phyloP scores from a whole-genome alignment of 2,888 invertebrate genomes.

The Allolobophora icterica region DNA sequence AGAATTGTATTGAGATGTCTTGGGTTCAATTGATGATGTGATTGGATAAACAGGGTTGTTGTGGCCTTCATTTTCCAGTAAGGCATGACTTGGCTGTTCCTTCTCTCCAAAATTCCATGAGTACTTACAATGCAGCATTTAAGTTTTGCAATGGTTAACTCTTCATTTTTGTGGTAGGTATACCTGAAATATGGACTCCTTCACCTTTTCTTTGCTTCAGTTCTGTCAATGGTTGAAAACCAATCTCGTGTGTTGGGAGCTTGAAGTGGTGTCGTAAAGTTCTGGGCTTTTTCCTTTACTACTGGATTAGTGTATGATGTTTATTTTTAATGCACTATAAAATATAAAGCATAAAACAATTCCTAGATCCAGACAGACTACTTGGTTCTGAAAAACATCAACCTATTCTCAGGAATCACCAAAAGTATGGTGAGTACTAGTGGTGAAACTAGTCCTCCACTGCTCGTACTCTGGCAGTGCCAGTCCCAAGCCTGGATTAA shows the following conservation, averaged over 20 bases:
- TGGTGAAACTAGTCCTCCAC: background rate
- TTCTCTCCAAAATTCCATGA: background rate
- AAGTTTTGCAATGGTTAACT: too few relatives aligned
- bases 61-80: background rate
- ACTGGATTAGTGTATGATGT: background rate
- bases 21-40: background rate
- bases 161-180: too few relatives aligned
- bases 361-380: background rate
- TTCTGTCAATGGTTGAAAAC: background rate
- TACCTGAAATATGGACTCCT: too few relatives aligned
- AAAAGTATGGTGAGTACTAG: background rate
- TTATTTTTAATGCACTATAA: background rate
- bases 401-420: too few relatives aligned
- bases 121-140: too few relatives aligned
- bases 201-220: too few relatives aligned
- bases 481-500: too few relatives aligned
- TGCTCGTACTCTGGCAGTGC: too few relatives aligned
- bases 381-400: background rate
- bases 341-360: background rate
- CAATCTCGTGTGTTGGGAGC: background rate
- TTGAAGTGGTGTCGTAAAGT: background rate
- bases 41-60: too few relatives aligned
- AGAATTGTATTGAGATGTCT: background rate
- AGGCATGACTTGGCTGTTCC: background rate
- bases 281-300: background rate